Percentiles rank a stretch among this genome's conserved stretches.
phyloP scores from a whole-genome alignment of 1,140 invertebrate species.

The Tetraneura akinire region DNA sequence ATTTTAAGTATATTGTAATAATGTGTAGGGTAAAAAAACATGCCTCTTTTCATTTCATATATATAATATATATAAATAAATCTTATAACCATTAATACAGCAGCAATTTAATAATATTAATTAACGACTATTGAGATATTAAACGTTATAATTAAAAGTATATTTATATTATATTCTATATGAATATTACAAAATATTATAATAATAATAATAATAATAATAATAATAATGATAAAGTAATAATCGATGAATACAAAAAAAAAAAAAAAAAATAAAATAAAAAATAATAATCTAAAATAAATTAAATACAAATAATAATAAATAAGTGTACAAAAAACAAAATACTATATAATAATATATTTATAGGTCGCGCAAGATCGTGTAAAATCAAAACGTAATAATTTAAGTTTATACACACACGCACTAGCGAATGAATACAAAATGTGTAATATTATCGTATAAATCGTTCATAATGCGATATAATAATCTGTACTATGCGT shows the following conservation, averaged over 20 bases:
- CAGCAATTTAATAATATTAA: constrained; percentile 23
- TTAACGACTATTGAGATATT: constrained; percentile 51
- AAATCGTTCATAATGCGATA: not conserved
- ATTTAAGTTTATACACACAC: not conserved
- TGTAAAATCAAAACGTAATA: not conserved
- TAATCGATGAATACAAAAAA: constrained; percentile 11
- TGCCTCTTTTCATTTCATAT: not conserved
- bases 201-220: no score
- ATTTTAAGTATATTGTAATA: no score
- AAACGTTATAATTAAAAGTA: no score
- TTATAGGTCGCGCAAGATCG: not conserved
- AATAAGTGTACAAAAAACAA: constrained; percentile 49
- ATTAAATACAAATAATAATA: constrained; percentile 39
- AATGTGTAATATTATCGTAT: not conserved
- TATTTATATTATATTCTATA: not conserved
- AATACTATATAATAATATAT: constrained; percentile 3
- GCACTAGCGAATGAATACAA: not conserved
- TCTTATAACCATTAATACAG: not conserved
- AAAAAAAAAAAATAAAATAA: not conserved
- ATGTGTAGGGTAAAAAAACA: no score
- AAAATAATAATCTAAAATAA: constrained; percentile 30
- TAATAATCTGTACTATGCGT: not conserved
- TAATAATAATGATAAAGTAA: no score
- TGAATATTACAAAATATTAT: not conserved
- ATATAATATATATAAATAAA: constrained; percentile 30